phyloP scores from a whole-genome alignment of 1,140 invertebrate species.

The Colletes latitarsis region DNA sequence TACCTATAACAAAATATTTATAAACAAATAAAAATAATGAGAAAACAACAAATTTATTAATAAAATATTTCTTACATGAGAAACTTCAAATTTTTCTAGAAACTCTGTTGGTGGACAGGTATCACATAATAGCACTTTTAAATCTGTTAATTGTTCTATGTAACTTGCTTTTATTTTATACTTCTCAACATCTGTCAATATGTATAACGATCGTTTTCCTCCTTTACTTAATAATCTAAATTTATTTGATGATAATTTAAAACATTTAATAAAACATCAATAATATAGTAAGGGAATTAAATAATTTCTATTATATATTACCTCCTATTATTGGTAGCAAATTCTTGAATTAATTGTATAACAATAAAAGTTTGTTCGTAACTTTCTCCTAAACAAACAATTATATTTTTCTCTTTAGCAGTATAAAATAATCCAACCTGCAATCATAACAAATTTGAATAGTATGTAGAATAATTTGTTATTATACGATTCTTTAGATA shows the following conservation, averaged over 20 bases:
- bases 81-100: constrained; percentile 56
- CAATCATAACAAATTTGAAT: constrained; percentile 18
- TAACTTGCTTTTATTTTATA: constrained; percentile 83
- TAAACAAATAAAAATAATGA: constrained; percentile 34
- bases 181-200: constrained; percentile 81
- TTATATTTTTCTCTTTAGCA: constrained; percentile 89
- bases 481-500: constrained; percentile 2
- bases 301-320: constrained; percentile 54
- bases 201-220: constrained; percentile 81
- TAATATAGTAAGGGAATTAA: background rate
- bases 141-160: constrained; percentile 78
- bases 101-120: constrained; percentile 53
- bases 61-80: constrained; percentile 73
- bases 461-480: background rate
- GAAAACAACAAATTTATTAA: constrained; percentile 53
- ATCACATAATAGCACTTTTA: constrained; percentile 71
- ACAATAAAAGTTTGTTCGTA: constrained; percentile 94
- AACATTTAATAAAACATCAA: background rate
- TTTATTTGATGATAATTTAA: constrained; percentile 69
- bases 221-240: constrained; percentile 71
- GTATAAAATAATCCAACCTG: constrained; percentile 91
- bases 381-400: constrained; percentile 91
- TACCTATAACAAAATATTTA: constrained; percentile 79
- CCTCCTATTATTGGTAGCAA: constrained; percentile 82
- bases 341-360: constrained; percentile 92